Evolutionary conservation across 2,113 vertebrate species (phyloP).

Genomic region (Junco hyemalis): DNA sequence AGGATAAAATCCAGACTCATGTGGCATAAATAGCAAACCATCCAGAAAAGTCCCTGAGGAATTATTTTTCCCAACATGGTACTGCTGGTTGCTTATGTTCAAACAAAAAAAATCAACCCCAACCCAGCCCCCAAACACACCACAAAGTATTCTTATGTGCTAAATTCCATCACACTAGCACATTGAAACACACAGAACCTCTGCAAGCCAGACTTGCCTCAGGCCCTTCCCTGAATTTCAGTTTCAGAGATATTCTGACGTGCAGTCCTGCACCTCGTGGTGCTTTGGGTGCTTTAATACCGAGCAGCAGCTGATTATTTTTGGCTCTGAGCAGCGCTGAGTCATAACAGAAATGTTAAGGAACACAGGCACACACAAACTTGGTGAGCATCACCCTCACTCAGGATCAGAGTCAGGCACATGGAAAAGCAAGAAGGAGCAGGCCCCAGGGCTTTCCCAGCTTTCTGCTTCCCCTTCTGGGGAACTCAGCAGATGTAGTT

Average conservation of each 20-base stretch:
- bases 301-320: background rate
- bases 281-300: background rate
- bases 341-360: background rate
- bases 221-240: background rate
- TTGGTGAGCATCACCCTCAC: background rate
- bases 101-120: too few relatives aligned
- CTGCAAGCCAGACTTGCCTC: background rate
- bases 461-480: background rate
- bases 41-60: background rate
- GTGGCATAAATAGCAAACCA: background rate
- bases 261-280: background rate
- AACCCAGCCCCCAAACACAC: background rate
- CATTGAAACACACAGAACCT: background rate
- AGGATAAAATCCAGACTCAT: background rate
- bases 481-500: background rate
- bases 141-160: background rate
- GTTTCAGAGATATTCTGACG: background rate
- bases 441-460: background rate
- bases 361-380: background rate
- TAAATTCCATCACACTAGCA: background rate
- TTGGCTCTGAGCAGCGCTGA: background rate
- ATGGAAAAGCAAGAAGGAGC: background rate
- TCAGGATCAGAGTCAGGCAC: background rate
- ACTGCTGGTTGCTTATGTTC: background rate
- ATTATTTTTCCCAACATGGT: background rate